phyloP scores from a whole-genome alignment of 1,140 invertebrate species.

The Drosophila yakuba region DNA sequence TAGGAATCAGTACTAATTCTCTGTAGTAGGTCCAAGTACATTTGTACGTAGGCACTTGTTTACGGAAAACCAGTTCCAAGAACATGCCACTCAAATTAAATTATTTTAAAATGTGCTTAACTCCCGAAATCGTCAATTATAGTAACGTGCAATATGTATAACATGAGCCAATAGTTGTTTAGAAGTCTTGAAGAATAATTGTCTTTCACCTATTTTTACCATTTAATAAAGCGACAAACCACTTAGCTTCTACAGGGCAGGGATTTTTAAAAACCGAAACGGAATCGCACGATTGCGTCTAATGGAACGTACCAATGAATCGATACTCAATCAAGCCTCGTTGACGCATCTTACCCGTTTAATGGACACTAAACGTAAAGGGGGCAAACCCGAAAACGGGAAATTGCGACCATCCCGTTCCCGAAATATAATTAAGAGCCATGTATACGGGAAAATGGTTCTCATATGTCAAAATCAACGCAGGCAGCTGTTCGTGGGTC shows the following conservation, averaged over 20 bases:
- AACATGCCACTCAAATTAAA: not conserved
- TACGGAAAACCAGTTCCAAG: not conserved
- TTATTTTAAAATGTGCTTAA: not conserved
- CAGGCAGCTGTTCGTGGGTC: conserved; percentile 50
- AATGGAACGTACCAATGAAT: conserved; percentile 25
- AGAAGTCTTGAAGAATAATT: too few relatives aligned
- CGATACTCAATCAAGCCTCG: conserved; percentile 37
- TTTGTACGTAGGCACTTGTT: not conserved
- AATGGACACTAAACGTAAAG: conserved; percentile 24
- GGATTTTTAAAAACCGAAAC: conserved; percentile 15
- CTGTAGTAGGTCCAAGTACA: too few relatives aligned
- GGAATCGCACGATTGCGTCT: conserved; percentile 23
- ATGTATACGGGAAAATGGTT: conserved; percentile 42
- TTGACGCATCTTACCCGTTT: conserved; percentile 36
- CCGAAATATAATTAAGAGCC: conserved; percentile 64
- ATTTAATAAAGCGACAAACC: too few relatives aligned
- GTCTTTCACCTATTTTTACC: too few relatives aligned
- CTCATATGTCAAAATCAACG: conserved; percentile 78
- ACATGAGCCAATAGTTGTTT: too few relatives aligned
- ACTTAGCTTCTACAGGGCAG: not conserved
- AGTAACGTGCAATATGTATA: too few relatives aligned
- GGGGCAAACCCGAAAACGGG: conserved; percentile 9
- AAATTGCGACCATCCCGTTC: conserved; percentile 19
- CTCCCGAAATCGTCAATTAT: not conserved
- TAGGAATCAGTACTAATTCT: not conserved